A percentile compares a stretch with the other conserved stretches of the same genome.
These are phyloP conservation scores for Acromyrmex charruanus DNA, from an alignment of 1,140 invertebrate genomes.

Conservation along the genomic window DNA sequence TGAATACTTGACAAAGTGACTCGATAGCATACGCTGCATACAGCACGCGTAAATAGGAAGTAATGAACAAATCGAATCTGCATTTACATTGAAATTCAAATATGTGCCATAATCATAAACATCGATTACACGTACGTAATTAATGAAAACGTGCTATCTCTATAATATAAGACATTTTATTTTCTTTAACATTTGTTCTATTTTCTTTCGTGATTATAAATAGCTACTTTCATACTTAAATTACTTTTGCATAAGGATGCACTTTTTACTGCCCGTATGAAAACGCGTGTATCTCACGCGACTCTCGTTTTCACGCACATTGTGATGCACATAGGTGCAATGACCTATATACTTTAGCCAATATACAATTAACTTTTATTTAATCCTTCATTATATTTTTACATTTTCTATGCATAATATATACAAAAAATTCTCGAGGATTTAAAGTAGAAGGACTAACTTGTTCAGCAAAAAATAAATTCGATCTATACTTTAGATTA, in stretches of 20 bases:
- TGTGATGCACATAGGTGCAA: not conserved
- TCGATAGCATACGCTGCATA: not conserved
- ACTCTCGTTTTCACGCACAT: constrained; percentile 41
- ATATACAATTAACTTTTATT: constrained; percentile 5
- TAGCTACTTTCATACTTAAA: constrained; percentile 11
- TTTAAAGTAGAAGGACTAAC: not conserved
- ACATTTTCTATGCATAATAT: not conserved
- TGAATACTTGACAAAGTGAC: not conserved
- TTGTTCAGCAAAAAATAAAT: not conserved
- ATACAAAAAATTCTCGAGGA: not conserved
- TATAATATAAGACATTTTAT: not conserved
- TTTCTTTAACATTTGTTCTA: constrained; percentile 5
- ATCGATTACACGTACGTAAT: not conserved
- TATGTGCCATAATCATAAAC: not conserved
- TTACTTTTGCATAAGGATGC: constrained; percentile 1
- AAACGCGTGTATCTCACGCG: not conserved
- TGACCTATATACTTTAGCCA: not conserved
- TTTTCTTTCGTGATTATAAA: not conserved
- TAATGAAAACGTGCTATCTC: not conserved
- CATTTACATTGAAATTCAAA: constrained; percentile 2
- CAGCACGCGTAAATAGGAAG: not conserved
- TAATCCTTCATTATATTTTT: not conserved
- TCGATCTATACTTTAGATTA: constrained; percentile 57
- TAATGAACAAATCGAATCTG: not conserved
- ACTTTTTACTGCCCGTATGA: constrained; percentile 17